These are phyloP conservation scores for Idaea straminata DNA, from an alignment of 2,888 invertebrate genomes.

Conservation along the genomic window DNA sequence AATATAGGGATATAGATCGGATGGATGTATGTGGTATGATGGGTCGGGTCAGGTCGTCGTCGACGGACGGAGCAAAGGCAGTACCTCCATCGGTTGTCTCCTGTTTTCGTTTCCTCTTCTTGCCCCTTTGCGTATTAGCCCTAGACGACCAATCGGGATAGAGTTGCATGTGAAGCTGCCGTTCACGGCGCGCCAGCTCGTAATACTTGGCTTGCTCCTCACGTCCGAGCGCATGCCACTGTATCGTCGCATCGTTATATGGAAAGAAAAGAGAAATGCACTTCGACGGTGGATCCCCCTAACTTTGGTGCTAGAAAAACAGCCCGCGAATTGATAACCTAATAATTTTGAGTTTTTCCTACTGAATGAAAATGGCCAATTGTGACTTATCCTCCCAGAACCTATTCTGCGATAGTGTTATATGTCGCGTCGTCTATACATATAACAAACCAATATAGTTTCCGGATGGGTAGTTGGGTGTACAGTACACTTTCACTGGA, in stretches of 20 bases:
- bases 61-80: constrained; percentile 75
- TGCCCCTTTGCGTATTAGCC: constrained; percentile 99
- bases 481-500: constrained; percentile 74
- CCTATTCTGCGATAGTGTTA: constrained; percentile 77
- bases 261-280: constrained; percentile 80
- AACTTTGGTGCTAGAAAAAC: constrained; percentile 85
- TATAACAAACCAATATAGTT: constrained; percentile 79
- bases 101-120: constrained; percentile 99
- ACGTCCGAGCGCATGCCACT: constrained; percentile 99
- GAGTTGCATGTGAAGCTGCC: constrained; percentile 99
- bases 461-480: constrained; percentile 69
- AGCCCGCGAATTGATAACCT: constrained; percentile 73
- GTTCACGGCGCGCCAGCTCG: constrained; percentile 98
- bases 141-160: constrained; percentile 99
- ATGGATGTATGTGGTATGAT: constrained; percentile 24
- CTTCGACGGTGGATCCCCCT: constrained; percentile 74
- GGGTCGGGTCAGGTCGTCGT: constrained; percentile 20
- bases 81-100: constrained; percentile 98
- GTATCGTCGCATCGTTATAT: constrained; percentile 71
- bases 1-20: constrained; percentile 19
- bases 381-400: constrained; percentile 76
- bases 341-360: constrained; percentile 67
- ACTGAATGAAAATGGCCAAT: constrained; percentile 77
- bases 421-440: constrained; percentile 71
- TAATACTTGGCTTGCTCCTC: constrained; percentile 99